phyloP scores from a whole-genome alignment of 2,113 vertebrate species.

The Sphyrna mokarran region DNA sequence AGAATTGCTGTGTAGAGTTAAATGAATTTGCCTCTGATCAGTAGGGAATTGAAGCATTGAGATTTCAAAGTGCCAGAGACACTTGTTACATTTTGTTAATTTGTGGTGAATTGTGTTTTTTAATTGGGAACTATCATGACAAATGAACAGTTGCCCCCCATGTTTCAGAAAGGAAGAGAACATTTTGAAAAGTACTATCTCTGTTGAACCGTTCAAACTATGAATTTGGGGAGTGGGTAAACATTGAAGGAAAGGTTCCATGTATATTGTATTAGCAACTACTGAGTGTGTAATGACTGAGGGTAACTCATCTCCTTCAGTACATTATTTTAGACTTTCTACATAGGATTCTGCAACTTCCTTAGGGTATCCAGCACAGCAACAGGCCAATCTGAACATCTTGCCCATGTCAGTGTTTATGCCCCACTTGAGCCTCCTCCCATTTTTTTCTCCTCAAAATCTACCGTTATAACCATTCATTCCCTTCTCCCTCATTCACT shows the following conservation, averaged over 20 bases:
- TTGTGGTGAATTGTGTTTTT: background rate
- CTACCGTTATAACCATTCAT: too few relatives aligned
- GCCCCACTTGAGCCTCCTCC: too few relatives aligned
- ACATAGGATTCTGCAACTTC: background rate
- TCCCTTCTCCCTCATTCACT: too few relatives aligned
- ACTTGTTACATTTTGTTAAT: background rate
- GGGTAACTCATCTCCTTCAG: background rate
- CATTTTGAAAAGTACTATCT: background rate
- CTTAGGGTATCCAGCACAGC: too few relatives aligned
- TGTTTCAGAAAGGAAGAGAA: background rate
- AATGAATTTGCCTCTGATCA: background rate
- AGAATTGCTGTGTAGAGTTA: background rate
- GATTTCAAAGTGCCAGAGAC: background rate
- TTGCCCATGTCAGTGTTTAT: too few relatives aligned
- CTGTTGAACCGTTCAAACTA: background rate
- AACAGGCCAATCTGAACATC: too few relatives aligned
- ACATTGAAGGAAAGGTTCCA: background rate
- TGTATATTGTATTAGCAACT: background rate
- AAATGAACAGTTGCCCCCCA: background rate
- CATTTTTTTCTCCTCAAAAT: too few relatives aligned
- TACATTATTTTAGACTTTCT: background rate
- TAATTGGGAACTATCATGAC: background rate
- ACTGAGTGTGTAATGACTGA: background rate
- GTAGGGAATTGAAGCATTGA: background rate
- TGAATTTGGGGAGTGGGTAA: background rate